Percentiles rank a stretch among this genome's conserved stretches.
phyloP scores from a whole-genome alignment of 2,113 vertebrate genomes.

The Apodemus speciosus region DNA sequence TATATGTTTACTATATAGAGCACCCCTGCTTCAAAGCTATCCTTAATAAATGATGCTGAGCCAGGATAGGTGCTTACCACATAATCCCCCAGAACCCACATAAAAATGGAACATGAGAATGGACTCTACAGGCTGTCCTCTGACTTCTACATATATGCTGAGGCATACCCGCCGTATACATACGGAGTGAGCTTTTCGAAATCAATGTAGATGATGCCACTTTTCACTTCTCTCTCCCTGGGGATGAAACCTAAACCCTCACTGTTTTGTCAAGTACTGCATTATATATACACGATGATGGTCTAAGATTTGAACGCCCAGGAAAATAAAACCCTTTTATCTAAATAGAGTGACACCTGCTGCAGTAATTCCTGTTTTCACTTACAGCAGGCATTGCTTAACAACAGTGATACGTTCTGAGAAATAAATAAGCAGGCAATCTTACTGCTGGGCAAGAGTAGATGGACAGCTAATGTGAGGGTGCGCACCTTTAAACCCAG shows the following conservation, averaged over 20 bases:
- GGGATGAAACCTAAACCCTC: not conserved
- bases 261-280: not conserved
- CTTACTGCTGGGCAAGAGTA: not conserved
- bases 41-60: too few species aligned
- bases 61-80: too few species aligned
- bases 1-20: too few species aligned
- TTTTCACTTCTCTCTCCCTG: not conserved
- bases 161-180: not conserved
- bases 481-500: not conserved
- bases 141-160: not conserved
- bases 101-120: not conserved
- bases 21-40: too few species aligned
- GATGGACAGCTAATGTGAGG: too few species aligned
- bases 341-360: conserved; percentile 56
- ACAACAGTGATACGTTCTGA: not conserved
- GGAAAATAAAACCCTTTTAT: conserved; percentile 52
- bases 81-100: too few species aligned
- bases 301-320: conserved; percentile 6
- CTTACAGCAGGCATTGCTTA: conserved; percentile 11
- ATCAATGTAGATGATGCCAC: not conserved
- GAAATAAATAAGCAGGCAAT: not conserved
- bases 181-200: not conserved
- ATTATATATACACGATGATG: not conserved
- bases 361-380: conserved; percentile 45
- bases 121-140: not conserved